Base-by-base conservation (phyloP, 1,140 invertebrate genomes). In the Ruditapes philippinarum region DNA sequence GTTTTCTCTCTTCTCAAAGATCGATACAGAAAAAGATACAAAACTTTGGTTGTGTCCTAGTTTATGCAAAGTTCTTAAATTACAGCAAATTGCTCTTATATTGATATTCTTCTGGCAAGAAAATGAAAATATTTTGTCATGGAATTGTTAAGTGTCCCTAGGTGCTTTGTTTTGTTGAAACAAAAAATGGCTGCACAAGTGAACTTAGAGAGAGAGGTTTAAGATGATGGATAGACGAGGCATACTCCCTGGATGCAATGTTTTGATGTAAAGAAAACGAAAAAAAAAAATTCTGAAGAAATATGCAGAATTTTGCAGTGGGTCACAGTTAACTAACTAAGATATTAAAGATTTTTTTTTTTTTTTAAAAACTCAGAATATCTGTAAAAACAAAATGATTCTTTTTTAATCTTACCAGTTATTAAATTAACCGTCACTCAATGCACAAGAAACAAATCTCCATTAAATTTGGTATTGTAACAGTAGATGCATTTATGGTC, bases 41-140 rank as follows among this genome's bases (percentile, higher is more conserved):
- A 84, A 84, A 74, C 33, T 65, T 28, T 19, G 60, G 28, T 54
- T 84, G 82, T 84, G n/a, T n/a, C n/a, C 82, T 68, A 54, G 74
- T 65, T 84, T 73, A 65, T 84, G 60, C 38, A 36, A 54, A 76
- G 49, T 76, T 86, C 84, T 86, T 86, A 87, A 87, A 87, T 87
- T 87, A 87, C 84, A 87, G 84, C 49, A 87, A 87, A 87, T 87
- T 76, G 84, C 73, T 87, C 84, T 78, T 60, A 87, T 87, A 87
- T 87, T 87, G 84, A 87, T 87, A 87, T 87, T 87, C 49, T 51
- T 25, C 19, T 74, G 38, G 33, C n/a, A 87, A 78, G 74, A 87
- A 87, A 87, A 87, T 78, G 84, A 87, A 87, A 87, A 78, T 87
- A 87, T 87, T 84, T 84, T 84, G 82, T 73, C 82, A 84, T 84